Evolutionary conservation across 1,140 invertebrate species (phyloP), one percentile per base, ranked within the genome.

Genomic region (Cydia amplana): DNA sequence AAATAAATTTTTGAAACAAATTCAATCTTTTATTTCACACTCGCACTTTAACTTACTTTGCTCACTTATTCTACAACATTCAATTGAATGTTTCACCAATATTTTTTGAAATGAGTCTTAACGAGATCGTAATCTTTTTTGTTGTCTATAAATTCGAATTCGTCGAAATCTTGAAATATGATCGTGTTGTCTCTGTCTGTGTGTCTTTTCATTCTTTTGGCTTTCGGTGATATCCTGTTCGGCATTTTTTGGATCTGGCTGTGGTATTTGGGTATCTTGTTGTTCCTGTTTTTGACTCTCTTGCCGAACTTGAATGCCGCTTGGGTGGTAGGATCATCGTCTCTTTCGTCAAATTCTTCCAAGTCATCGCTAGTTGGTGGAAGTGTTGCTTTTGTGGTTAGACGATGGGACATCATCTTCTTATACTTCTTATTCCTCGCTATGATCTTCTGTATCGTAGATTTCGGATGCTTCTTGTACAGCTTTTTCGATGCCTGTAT

Each of bases 401-500:
- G 76, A 55, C 80, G 79, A 32, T 82, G 74, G 0, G 85, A 70
- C 18, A 84, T 87, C 9, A 85, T 46, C 74, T 85, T 90, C 70
- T 79, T 87, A 36, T 78, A 81, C 73, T 73, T 74, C 32, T 75
- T 87, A 0, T 85, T 87, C 77, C 90, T 90, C 72, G 87, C 91
- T 75, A 92, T 91, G 23, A 92, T 92, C 78, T 91, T 92, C 78
- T 92, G 91, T 25, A 91, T 83, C 2, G 87, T 91, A 18, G 88
- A 79, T 72, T 86, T 92, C n/a, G 87, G 87, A 23, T 79, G 64
- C 74, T 90, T 90, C 74, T 89, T 91, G 46, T 79, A 73, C 3
- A 7, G 23, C 72, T 86, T 88, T n/a, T 75, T 82, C 60, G 79
- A 89, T 16, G 46, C 78, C 74, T 83, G 85, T 14, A 75, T 73